Percentiles rank a stretch among this genome's conserved stretches.
phyloP scores from a whole-genome alignment of 2,797 vertebrate species.

The Anolis apletophallus region DNA sequence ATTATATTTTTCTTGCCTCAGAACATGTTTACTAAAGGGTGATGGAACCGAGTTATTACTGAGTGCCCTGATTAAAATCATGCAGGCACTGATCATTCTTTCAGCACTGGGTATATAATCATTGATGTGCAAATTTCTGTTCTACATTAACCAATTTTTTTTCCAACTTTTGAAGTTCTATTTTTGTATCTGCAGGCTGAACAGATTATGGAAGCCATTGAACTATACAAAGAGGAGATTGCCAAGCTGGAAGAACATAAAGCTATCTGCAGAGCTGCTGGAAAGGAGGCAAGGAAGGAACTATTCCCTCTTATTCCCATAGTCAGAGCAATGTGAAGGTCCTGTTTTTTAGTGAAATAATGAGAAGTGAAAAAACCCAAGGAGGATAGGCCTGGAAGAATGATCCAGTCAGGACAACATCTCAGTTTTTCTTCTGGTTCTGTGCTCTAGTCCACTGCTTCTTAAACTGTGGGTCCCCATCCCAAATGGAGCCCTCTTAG shows the following conservation, averaged over 20 bases:
- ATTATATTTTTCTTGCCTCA: not conserved
- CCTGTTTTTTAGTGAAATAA: not conserved
- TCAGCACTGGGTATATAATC: not conserved
- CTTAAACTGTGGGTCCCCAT: too few species aligned
- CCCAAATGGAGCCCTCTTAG: too few species aligned
- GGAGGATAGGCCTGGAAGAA: not conserved
- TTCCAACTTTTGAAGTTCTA: not conserved
- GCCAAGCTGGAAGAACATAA: slow-evolving; percentile 87
- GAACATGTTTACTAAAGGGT: rapidly evolving
- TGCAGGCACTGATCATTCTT: not conserved
- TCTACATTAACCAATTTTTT: not conserved
- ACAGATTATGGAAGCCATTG: slow-evolving; percentile 95
- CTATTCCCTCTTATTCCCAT: not conserved
- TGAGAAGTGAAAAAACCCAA: not conserved
- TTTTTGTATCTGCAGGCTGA: slow-evolving; percentile 84
- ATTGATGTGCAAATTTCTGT: not conserved
- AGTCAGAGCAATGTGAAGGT: not conserved
- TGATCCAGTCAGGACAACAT: not conserved
- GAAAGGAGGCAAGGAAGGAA: slow-evolving; percentile 85
- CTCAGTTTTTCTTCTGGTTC: not conserved
- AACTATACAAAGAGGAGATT: slow-evolving; percentile 89
- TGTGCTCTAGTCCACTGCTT: not conserved
- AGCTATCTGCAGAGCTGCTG: slow-evolving; percentile 85
- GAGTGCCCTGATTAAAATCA: too few species aligned
- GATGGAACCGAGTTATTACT: not conserved